These are phyloP conservation scores for Lycia hirtaria DNA, from an alignment of 2,888 invertebrate genomes.

Conservation along the genomic window DNA sequence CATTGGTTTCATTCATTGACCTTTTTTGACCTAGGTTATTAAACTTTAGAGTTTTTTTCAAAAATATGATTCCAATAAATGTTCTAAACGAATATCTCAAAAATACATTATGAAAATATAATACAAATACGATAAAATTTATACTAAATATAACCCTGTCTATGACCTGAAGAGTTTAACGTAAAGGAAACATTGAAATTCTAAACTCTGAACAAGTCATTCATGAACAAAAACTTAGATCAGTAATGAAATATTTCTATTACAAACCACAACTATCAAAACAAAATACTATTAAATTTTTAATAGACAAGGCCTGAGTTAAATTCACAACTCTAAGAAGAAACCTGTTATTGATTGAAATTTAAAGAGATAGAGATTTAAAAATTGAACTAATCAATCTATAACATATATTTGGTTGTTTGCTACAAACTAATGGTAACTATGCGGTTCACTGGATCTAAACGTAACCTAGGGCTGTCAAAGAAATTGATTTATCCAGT, in stretches of 20 bases:
- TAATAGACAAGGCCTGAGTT: constrained; percentile 72
- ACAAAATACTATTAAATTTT: constrained; percentile 40
- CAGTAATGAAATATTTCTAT: constrained; percentile 24
- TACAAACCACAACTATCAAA: constrained; percentile 24
- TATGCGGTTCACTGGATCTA: constrained; percentile 28
- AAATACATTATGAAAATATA: constrained; percentile 85
- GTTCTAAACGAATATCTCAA: constrained; percentile 84
- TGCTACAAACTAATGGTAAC: constrained; percentile 40
- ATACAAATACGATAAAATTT: constrained; percentile 85
- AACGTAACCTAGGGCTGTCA: constrained; percentile 25
- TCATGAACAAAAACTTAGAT: constrained; percentile 58
- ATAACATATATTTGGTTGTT: constrained; percentile 37
- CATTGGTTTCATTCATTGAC: constrained; percentile 28
- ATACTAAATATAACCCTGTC: constrained; percentile 86
- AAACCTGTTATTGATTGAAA: constrained; percentile 55
- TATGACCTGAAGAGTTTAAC: constrained; percentile 85
- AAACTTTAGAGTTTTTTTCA: constrained; percentile 81
- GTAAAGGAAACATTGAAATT: constrained; percentile 68
- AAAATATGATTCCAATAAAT: constrained; percentile 84
- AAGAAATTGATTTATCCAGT: constrained; percentile 17
- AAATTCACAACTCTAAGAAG: constrained; percentile 69
- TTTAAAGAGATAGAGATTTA: constrained; percentile 26
- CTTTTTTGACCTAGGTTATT: constrained; percentile 72
- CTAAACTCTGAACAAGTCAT: constrained; percentile 81
- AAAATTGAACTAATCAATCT: background rate